Evolutionary conservation across 2,797 vertebrate species (phyloP).

Genomic region (Rhinella marina): DNA sequence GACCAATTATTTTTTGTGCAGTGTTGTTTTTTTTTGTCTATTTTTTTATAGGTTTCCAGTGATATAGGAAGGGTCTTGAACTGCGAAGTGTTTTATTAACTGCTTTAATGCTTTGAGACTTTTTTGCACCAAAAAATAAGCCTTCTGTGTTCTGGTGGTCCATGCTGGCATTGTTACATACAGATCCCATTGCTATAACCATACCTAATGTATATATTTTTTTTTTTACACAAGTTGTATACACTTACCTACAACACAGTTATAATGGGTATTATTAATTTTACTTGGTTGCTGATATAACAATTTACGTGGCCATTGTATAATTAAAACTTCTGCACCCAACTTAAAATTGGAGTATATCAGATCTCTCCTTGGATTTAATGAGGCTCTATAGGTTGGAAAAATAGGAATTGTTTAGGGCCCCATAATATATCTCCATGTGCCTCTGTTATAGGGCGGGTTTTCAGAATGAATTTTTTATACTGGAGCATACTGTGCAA

Average conservation of each 20-base stretch:
- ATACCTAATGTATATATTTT: neutral
- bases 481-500: neutral
- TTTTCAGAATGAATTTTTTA: neutral
- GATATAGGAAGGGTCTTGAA: constrained; percentile 5
- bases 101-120: neutral
- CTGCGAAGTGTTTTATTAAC: neutral
- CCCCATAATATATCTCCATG: neutral
- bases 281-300: neutral
- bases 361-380: neutral
- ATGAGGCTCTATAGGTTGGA: neutral
- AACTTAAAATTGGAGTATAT: neutral
- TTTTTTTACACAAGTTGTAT: neutral
- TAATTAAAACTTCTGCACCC: neutral
- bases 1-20: constrained; percentile 57
- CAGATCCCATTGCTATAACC: neutral
- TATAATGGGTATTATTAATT: neutral
- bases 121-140: neutral
- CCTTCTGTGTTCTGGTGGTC: neutral
- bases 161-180: neutral
- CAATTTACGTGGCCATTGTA: neutral
- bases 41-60: constrained; percentile 4
- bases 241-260: neutral
- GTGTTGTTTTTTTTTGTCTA: constrained; percentile 21
- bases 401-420: neutral
- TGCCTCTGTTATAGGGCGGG: neutral